A percentile compares a stretch with the other conserved stretches of the same genome.
These are phyloP conservation scores for Saturnia pavonia DNA, from an alignment of 2,888 invertebrate genomes.

Conservation along the genomic window DNA sequence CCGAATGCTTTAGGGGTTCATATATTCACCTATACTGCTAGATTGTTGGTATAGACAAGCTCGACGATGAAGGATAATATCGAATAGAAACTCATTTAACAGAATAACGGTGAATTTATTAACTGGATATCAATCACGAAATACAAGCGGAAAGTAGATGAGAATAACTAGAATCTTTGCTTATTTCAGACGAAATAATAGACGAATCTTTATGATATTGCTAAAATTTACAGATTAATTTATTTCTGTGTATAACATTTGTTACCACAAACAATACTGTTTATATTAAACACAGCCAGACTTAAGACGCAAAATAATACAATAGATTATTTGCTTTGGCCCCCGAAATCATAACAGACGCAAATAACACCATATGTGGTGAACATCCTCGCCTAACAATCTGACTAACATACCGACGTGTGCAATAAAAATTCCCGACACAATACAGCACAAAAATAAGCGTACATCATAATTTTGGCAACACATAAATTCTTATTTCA, in stretches of 20 bases:
- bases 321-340: conserved; percentile 7
- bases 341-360: conserved; percentile 33
- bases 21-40: too few species aligned
- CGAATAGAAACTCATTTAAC: background rate
- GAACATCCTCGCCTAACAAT: conserved; percentile 53
- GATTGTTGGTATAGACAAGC: too few species aligned
- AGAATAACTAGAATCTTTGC: background rate
- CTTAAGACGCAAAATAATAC: conserved; percentile 8
- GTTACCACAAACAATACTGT: background rate
- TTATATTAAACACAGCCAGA: background rate
- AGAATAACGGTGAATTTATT: background rate
- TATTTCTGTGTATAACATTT: background rate
- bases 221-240: background rate
- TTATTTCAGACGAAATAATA: background rate
- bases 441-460: conserved; percentile 46
- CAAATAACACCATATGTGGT: conserved; percentile 62
- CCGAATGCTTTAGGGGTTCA: background rate
- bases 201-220: background rate
- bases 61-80: background rate
- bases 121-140: background rate
- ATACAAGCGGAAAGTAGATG: background rate
- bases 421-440: conserved; percentile 61
- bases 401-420: conserved; percentile 46
- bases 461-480: conserved; percentile 10
- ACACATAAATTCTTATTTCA: conserved; percentile 1